Conservation (phyloP, 2,888 invertebrate species). For the Brassicogethes aeneus region DNA sequence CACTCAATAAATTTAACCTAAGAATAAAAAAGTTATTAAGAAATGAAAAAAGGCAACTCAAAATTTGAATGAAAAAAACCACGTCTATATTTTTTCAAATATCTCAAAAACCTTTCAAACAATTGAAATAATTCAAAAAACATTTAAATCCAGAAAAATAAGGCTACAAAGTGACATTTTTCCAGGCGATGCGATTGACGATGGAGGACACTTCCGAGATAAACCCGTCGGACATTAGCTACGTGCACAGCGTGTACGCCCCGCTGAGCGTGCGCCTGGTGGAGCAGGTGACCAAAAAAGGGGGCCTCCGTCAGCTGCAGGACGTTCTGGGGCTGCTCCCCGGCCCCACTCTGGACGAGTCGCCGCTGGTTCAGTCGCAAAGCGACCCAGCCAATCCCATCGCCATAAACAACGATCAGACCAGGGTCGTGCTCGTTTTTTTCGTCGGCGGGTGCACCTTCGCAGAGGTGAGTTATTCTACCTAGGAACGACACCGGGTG, state of each 20-base stretch:
- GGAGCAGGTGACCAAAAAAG: slow-evolving; percentile 68
- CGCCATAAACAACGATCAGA: slow-evolving; percentile 44
- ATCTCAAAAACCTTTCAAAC: slow-evolving; percentile 1
- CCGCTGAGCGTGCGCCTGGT: slow-evolving; percentile 83
- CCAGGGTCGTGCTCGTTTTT: slow-evolving; percentile 78
- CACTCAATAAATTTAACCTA: no score
- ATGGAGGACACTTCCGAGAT: slow-evolving; percentile 82
- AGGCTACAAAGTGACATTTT: no score
- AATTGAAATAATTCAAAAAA: no score
- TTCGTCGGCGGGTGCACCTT: slow-evolving; percentile 96
- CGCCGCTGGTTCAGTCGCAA: slow-evolving; percentile 36
- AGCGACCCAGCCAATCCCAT: slow-evolving; percentile 31
- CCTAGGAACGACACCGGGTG: no score
- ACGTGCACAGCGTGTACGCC: slow-evolving; percentile 88
- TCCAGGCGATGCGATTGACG: slow-evolving; percentile 68
- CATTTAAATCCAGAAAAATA: no score
- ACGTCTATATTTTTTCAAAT: no score
- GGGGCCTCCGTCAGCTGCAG: slow-evolving; percentile 71
- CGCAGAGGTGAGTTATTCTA: slow-evolving; percentile 58
- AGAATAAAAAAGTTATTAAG: no score
- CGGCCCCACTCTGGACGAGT: slow-evolving; percentile 64
- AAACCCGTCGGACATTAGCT: slow-evolving; percentile 79
- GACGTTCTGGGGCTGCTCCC: slow-evolving; percentile 78
- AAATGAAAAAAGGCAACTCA: no score
- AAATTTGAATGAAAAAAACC: no score